These are phyloP conservation scores for Calameuta idolon DNA, from an alignment of 2,888 invertebrate genomes.

Conservation along the genomic window DNA sequence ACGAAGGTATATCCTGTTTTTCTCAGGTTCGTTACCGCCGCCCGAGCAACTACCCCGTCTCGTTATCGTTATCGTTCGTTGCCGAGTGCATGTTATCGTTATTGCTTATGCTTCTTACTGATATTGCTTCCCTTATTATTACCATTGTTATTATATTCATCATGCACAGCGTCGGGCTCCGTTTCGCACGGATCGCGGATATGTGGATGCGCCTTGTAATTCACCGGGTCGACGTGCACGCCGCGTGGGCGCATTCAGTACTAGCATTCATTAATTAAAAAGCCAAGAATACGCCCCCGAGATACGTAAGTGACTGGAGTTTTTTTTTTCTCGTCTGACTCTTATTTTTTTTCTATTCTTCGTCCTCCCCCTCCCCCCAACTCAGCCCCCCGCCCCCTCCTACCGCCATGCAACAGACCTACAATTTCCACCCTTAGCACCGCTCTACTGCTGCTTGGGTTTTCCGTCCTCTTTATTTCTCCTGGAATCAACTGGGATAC, in stretches of 20 bases:
- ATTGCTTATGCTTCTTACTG: not conserved
- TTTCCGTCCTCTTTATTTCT: not conserved
- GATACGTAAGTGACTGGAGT: conserved; percentile 22
- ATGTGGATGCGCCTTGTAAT: conserved; percentile 24
- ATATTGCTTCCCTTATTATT: conserved; percentile 27
- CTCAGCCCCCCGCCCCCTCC: too few relatives aligned
- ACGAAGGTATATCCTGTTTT: not conserved
- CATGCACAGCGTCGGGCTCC: not conserved
- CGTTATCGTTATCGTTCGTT: not conserved
- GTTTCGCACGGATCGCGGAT: not conserved
- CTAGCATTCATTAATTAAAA: conserved; percentile 56
- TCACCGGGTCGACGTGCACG: conserved; percentile 13
- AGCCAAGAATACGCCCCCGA: conserved; percentile 39
- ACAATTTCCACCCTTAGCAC: not conserved
- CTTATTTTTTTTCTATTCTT: not conserved
- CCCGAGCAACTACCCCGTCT: not conserved
- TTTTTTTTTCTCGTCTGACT: not conserved
- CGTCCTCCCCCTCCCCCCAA: not conserved
- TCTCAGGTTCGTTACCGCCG: not conserved
- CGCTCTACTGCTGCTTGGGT: not conserved
- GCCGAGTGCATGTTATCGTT: not conserved
- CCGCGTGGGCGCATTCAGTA: conserved; percentile 37
- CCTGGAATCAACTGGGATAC: not conserved
- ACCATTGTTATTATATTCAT: conserved; percentile 4
- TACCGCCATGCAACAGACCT: not conserved